These are phyloP conservation scores for Potorous gilbertii DNA, from an alignment of 2,797 vertebrate genomes.

Conservation along the genomic window DNA sequence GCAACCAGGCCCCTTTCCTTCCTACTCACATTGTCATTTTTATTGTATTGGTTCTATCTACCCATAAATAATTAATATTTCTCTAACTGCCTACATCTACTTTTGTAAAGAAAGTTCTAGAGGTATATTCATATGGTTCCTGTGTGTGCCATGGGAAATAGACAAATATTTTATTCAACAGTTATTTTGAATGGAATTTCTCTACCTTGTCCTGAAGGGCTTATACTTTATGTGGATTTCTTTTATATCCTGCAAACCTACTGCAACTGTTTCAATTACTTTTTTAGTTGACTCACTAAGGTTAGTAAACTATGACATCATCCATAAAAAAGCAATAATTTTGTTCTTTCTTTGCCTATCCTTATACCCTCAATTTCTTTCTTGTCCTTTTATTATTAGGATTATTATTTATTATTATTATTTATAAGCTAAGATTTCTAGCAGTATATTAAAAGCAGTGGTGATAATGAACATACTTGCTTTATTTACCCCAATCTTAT, in stretches of 20 bases:
- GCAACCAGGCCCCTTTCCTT: not conserved
- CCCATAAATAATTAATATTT: not conserved
- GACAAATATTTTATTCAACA: not conserved
- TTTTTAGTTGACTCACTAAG: not conserved
- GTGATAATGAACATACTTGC: not conserved
- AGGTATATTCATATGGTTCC: not conserved
- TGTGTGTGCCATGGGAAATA: not conserved
- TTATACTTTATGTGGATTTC: not conserved
- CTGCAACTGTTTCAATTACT: not conserved
- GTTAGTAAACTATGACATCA: not conserved
- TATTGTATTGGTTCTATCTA: not conserved
- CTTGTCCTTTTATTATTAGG: not conserved
- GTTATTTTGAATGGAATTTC: not conserved
- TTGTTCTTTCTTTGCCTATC: not conserved
- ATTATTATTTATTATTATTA: too few species aligned
- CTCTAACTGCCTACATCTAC: not conserved
- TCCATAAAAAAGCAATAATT: not conserved
- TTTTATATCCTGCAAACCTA: not conserved
- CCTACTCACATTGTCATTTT: not conserved
- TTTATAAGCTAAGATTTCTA: not conserved
- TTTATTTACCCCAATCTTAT: not conserved
- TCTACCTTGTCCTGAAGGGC: not conserved
- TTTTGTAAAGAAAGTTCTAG: not conserved
- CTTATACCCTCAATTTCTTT: not conserved
- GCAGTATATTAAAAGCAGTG: not conserved